These are phyloP conservation scores for Drosophila percnosoma DNA, from an alignment of 2,888 invertebrate species.

Conservation along the genomic window DNA sequence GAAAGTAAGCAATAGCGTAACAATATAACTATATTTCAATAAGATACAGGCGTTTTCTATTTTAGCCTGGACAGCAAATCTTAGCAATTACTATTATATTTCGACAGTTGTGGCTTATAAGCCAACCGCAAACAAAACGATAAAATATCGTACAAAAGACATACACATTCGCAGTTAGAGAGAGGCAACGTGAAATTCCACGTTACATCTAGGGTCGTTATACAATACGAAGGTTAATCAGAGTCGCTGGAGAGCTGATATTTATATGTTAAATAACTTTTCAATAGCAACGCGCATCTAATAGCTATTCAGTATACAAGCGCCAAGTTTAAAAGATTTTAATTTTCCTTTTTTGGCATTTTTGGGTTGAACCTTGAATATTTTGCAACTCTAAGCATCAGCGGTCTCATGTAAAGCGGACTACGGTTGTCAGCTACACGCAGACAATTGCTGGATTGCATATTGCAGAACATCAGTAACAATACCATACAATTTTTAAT, in stretches of 20 bases:
- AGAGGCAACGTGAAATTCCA: background rate
- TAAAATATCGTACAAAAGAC: constrained; percentile 6
- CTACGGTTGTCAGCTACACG: background rate
- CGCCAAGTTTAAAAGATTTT: background rate
- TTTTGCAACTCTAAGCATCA: background rate
- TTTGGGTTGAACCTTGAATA: background rate
- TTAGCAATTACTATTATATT: background rate
- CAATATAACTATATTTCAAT: background rate
- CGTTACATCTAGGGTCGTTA: constrained; percentile 9
- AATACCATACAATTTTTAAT: background rate
- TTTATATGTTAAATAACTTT: constrained; percentile 57
- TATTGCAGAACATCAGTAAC: background rate
- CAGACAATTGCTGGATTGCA: background rate
- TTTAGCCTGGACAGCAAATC: background rate
- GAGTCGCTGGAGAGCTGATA: constrained; percentile 7
- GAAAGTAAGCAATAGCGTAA: background rate
- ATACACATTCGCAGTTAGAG: constrained; percentile 24
- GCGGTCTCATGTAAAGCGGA: background rate
- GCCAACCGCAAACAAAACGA: constrained; percentile 1
- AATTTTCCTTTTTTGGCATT: background rate
- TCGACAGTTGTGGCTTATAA: background rate
- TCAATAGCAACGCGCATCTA: constrained; percentile 27
- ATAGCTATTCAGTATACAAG: background rate
- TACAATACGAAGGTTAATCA: constrained; percentile 61
- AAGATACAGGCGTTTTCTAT: background rate